Conservation (phyloP, 2,888 invertebrate genomes). For the Macrophya alboannulata region DNA sequence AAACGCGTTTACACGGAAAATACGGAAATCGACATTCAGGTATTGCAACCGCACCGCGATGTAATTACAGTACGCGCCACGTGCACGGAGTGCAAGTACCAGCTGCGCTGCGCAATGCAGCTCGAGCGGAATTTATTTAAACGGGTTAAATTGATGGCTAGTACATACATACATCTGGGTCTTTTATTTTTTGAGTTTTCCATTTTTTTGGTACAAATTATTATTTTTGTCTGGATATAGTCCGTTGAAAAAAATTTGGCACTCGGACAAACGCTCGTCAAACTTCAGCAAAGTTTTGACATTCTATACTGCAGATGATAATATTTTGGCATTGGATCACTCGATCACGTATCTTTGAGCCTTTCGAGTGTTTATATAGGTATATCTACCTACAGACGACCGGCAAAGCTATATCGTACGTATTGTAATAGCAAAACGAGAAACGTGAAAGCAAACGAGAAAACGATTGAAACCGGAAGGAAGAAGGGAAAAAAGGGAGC, state of each 20-base stretch:
- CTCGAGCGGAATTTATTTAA: background rate
- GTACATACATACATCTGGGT: too few relatives aligned
- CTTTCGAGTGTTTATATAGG: background rate
- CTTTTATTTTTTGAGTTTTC: background rate
- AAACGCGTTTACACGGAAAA: constrained; percentile 15
- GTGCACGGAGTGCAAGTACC: constrained; percentile 14
- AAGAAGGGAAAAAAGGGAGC: constrained; percentile 26
- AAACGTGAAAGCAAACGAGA: constrained; percentile 28
- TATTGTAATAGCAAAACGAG: background rate
- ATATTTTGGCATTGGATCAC: background rate
- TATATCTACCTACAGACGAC: background rate
- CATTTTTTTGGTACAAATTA: background rate
- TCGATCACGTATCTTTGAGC: constrained; percentile 32
- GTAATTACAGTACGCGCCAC: constrained; percentile 19
- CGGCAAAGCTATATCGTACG: background rate
- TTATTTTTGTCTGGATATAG: background rate
- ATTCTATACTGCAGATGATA: background rate
- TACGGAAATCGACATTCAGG: constrained; percentile 24
- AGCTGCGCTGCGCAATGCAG: background rate
- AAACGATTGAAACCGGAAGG: constrained; percentile 35
- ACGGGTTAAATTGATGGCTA: background rate
- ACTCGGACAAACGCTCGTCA: background rate
- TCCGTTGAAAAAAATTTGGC: background rate
- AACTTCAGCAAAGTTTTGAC: background rate
- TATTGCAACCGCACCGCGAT: constrained; percentile 13